Evolutionary conservation across 2,888 invertebrate species (phyloP).

Genomic region (Drosophila incognita): DNA sequence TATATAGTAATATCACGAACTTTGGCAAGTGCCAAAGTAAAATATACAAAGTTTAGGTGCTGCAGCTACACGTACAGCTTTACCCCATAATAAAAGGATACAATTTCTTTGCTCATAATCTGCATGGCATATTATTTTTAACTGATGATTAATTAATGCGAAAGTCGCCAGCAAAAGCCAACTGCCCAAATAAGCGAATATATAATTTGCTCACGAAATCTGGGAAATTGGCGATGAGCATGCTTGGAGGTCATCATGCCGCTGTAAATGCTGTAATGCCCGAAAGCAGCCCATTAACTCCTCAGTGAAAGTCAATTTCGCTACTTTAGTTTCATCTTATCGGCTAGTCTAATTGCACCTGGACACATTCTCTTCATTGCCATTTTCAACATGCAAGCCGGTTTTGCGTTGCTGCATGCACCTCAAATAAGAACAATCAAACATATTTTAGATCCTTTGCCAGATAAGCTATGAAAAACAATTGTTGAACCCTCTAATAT

Average conservation of each 20-base stretch:
- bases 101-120: conserved; percentile 60
- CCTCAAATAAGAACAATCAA: neutral
- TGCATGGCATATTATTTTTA: conserved; percentile 62
- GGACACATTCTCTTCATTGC: conserved; percentile 20
- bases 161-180: conserved; percentile 33
- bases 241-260: conserved; percentile 67
- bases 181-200: conserved; percentile 28
- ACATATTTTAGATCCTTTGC: conserved; percentile 2
- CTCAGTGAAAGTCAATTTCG: conserved; percentile 65
- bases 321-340: conserved; percentile 68
- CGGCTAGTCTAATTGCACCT: conserved; percentile 67
- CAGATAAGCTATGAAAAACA: conserved; percentile 4
- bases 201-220: conserved; percentile 71
- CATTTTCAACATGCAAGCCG: conserved; percentile 54
- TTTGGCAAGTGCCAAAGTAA: conserved; percentile 5
- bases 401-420: conserved; percentile 42
- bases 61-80: conserved; percentile 23
- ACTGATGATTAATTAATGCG: conserved; percentile 77
- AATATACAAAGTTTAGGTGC: conserved; percentile 5
- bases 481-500: neutral
- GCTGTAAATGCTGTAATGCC: conserved; percentile 21
- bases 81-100: conserved; percentile 56
- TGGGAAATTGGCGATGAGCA: conserved; percentile 47
- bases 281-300: conserved; percentile 46
- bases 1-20: conserved; percentile 70